Percentiles rank a stretch among this genome's conserved stretches.
These are phyloP conservation scores for Dasyornis broadbenti DNA, from an alignment of 2,113 vertebrate genomes.

Conservation along the genomic window DNA sequence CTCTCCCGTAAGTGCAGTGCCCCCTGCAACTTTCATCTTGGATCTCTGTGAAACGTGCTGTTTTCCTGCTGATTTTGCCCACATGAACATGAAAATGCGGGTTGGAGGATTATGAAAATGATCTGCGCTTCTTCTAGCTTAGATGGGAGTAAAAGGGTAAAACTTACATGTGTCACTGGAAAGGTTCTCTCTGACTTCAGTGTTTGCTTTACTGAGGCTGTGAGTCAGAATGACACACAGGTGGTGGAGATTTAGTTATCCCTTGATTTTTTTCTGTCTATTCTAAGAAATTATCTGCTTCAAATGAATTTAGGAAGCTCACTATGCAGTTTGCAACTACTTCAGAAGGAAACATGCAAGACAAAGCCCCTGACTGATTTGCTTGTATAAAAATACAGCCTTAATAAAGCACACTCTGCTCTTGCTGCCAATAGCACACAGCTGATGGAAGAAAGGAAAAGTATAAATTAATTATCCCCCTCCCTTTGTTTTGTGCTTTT, in stretches of 20 bases:
- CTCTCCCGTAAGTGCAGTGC: fast-evolving
- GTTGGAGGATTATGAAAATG: neutral
- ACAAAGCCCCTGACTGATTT: neutral
- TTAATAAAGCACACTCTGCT: neutral
- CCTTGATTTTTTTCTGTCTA: neutral
- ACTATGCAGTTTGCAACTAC: neutral
- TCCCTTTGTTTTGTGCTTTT: neutral
- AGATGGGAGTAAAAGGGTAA: neutral
- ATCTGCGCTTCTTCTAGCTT: neutral
- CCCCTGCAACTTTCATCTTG: neutral
- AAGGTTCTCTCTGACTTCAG: neutral
- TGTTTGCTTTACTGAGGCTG: neutral
- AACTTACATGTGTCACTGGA: neutral
- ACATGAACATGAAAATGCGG: neutral
- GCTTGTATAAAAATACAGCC: neutral
- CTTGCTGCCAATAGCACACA: neutral
- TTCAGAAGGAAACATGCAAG: neutral
- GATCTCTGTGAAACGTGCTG: neutral
- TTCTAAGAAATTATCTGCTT: neutral
- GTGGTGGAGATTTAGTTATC: neutral
- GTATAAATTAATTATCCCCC: neutral
- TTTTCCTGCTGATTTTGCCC: neutral
- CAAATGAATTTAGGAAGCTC: neutral
- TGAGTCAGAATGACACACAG: neutral
- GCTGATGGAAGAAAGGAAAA: neutral